Conservation (phyloP, 2,113 vertebrate genomes). For the Penelope pileata region DNA sequence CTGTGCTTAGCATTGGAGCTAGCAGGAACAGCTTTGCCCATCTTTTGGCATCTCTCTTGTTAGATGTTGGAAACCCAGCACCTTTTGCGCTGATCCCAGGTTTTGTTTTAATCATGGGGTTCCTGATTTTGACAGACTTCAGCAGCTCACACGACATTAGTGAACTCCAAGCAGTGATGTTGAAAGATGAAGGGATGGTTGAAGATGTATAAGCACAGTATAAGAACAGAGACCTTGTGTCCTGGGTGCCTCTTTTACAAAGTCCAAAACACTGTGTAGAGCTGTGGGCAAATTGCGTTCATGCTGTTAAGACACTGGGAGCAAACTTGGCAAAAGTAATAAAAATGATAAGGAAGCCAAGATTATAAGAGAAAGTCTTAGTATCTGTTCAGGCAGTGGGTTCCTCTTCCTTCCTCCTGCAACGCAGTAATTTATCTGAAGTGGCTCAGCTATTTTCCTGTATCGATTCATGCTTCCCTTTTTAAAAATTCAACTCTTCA, state of each 20-base stretch:
- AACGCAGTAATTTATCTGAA: not conserved
- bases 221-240: rapidly evolving
- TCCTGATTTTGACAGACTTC: not conserved
- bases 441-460: not conserved
- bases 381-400: not conserved
- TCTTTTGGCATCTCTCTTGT: not conserved
- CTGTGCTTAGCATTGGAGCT: not conserved
- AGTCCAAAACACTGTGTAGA: not conserved
- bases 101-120: not conserved
- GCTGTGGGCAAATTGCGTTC: not conserved
- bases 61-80: not conserved
- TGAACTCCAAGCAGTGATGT: not conserved
- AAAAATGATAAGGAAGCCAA: not conserved
- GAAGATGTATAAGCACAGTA: not conserved
- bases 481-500: not conserved
- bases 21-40: not conserved
- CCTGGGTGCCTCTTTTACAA: not conserved
- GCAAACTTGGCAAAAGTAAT: not conserved
- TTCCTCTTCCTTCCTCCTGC: not conserved
- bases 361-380: not conserved
- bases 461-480: not conserved
- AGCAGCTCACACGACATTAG: not conserved
- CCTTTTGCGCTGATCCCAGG: not conserved
- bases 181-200: not conserved
- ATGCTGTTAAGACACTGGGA: not conserved